Evolutionary conservation across 2,113 vertebrate genomes (phyloP), one percentile per base, ranked within the genome.

Genomic region (Phrynocephalus versicolor): DNA sequence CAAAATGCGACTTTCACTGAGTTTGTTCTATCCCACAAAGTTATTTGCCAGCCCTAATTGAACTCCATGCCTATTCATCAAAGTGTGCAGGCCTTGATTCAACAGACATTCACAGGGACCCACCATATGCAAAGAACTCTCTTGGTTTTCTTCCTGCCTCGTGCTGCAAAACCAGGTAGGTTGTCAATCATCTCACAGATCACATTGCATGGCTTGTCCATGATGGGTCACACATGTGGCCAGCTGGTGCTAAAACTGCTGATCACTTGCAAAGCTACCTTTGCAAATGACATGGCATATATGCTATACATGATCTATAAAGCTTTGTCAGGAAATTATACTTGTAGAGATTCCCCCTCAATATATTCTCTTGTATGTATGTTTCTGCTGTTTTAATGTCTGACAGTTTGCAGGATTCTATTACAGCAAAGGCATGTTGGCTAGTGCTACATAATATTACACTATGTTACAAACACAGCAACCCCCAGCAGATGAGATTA

Each of bases 361-460:
- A 55, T 57, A 25, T 7, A 37, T 33, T 19, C 27, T 19, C 65
- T 37, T n/a, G 1, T 71, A 51, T 55, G 73, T n/a, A 75, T 62
- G 55, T 83, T 87, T 37, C 15, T 67, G 72, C 37, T 2, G 37
- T 75, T 81, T 76, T 89, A 84, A 41, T 19, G 77, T n/a, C 37
- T 75, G 62, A 58, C 27, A 84, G 23, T 64, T 86, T 37, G 58
- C 33, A 74, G n/a, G 75, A 37, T 92, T 90, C 27, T 85, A 75
- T 16, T 75, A 51, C 51, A 85, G 25, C 35, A 85, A 91, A 82
- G 58, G 14, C 1, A 41, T 15, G n/a, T 83, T 88, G 21, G 15
- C 86, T 83, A 64, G 6, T 85, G 82, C 82, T 65, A 19, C 45
- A n/a, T 86, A 84, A 87, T 91, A 89, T 89, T 84, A 7, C 16